Percentiles rank a stretch among this genome's conserved stretches.
Evolutionary conservation across 2,888 invertebrate species (phyloP).

Genomic region (Drosophila paracracens): DNA sequence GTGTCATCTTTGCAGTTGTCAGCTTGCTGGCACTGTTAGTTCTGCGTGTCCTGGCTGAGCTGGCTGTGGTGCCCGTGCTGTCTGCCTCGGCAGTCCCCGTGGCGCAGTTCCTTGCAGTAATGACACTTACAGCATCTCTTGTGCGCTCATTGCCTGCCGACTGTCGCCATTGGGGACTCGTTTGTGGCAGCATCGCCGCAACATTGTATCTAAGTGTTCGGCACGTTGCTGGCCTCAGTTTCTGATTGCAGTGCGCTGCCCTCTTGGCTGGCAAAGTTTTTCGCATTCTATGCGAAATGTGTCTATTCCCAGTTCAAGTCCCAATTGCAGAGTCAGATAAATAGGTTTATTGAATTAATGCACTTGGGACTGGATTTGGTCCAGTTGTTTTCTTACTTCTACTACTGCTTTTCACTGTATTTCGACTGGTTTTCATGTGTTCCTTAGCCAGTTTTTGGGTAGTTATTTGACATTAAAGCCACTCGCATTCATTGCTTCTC

Average conservation of each 20-base stretch:
- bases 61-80: background rate
- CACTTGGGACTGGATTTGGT: constrained; percentile 39
- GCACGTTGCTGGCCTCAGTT: constrained; percentile 45
- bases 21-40: constrained; percentile 27
- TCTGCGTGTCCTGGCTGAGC: constrained; percentile 13
- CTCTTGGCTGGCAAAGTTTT: constrained; percentile 63
- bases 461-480: constrained; percentile 41
- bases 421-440: constrained; percentile 28
- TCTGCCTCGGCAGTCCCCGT: constrained; percentile 55
- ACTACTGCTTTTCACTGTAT: constrained; percentile 32
- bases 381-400: constrained; percentile 5
- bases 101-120: constrained; percentile 72
- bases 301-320: constrained; percentile 43
- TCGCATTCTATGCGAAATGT: constrained; percentile 67
- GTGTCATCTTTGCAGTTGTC: constrained; percentile 57
- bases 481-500: constrained; percentile 33
- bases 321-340: constrained; percentile 55
- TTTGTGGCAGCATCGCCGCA: constrained; percentile 59
- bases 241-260: constrained; percentile 70
- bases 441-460: background rate
- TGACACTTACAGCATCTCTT: constrained; percentile 73
- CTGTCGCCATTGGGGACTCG: constrained; percentile 74
- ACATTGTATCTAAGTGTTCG: constrained; percentile 54
- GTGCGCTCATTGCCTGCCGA: constrained; percentile 62
- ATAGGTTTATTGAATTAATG: constrained; percentile 77